Evolutionary conservation across 2,113 vertebrate genomes (phyloP).

Genomic region (Silurus asotus): DNA sequence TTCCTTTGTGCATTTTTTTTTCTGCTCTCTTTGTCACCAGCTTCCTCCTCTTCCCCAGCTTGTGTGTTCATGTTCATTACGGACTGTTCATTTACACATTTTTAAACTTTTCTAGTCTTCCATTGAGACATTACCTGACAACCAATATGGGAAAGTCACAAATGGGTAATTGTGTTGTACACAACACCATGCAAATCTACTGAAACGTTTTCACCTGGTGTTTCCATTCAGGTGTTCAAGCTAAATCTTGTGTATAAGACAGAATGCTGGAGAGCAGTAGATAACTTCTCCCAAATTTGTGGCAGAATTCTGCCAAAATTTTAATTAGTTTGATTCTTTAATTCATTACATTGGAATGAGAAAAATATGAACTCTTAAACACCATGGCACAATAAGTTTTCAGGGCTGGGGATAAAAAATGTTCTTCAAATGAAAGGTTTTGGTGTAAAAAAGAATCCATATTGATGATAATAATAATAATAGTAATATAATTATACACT

Average conservation of each 20-base stretch:
- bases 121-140: not conserved
- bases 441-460: no score
- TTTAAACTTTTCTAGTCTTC: not conserved
- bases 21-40: slow-evolving; percentile 26
- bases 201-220: no score
- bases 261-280: not conserved
- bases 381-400: not conserved
- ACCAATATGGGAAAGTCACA: not conserved
- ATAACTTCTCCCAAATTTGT: not conserved
- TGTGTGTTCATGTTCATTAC: not conserved
- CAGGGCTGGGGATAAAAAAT: not conserved
- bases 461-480: no score
- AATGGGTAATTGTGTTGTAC: not conserved
- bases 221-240: not conserved
- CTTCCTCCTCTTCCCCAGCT: slow-evolving; percentile 11
- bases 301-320: not conserved
- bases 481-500: no score
- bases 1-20: slow-evolving; percentile 64
- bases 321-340: not conserved
- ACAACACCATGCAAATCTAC: not conserved
- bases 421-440: not conserved
- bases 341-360: not conserved
- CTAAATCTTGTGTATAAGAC: not conserved
- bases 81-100: not conserved
- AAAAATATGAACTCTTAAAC: not conserved